Percentiles rank a stretch among this genome's conserved stretches.
Conservation (phyloP, 2,888 invertebrate species). For the Parnassius orleans region DNA sequence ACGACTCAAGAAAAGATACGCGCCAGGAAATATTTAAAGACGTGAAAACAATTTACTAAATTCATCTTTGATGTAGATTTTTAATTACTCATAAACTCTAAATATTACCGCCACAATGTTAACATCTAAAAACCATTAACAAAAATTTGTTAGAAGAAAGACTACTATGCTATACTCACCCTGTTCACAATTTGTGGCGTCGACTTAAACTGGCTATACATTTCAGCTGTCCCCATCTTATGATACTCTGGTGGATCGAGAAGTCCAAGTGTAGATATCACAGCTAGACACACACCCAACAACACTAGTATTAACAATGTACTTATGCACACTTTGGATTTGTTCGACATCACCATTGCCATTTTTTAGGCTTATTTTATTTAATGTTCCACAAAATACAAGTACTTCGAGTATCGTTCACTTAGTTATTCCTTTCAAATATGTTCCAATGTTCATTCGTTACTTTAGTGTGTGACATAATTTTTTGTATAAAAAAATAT, state of each 20-base stretch:
- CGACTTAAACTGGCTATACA: slow-evolving; percentile 52
- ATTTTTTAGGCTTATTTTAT: slow-evolving; percentile 42
- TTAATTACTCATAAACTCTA: background rate
- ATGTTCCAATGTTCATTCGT: no score
- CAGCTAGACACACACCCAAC: slow-evolving; percentile 57
- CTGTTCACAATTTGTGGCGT: slow-evolving; percentile 43
- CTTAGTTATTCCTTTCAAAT: background rate
- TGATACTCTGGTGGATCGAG: slow-evolving; percentile 44
- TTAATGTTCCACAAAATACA: background rate
- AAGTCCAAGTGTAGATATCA: slow-evolving; percentile 52
- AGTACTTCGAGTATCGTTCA: background rate
- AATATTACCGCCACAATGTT: background rate
- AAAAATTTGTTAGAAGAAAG: background rate
- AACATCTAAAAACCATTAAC: background rate
- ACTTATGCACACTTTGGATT: slow-evolving; percentile 61
- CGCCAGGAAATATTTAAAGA: no score
- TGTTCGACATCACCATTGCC: slow-evolving; percentile 68
- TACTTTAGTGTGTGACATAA: no score
- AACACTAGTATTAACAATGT: slow-evolving; percentile 51
- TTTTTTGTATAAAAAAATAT: no score
- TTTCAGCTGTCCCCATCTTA: slow-evolving; percentile 53
- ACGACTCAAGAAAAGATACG: no score
- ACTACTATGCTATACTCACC: slow-evolving; percentile 43
- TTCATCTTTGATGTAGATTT: no score
- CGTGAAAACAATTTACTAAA: no score